Conservation (phyloP, 1,140 invertebrate species). For the Drosophila sturtevanti region DNA sequence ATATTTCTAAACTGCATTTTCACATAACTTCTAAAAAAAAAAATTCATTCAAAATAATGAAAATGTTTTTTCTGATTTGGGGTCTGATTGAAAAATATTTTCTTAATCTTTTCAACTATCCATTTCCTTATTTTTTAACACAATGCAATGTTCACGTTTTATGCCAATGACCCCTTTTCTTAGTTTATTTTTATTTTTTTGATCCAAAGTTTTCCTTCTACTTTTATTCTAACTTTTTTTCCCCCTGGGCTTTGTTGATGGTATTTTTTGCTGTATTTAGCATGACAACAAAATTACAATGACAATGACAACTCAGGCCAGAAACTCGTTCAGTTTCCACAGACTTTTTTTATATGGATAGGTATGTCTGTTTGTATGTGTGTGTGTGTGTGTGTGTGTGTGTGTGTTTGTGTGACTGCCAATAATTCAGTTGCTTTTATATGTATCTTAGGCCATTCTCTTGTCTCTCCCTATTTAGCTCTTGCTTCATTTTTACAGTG, state of each 20-base stretch:
- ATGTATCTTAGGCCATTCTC: conserved; percentile 47
- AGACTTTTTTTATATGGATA: no score
- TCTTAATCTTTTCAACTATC: no score
- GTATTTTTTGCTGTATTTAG: conserved; percentile 76
- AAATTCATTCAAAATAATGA: neutral
- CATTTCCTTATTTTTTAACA: neutral
- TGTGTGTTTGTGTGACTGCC: conserved; percentile 40
- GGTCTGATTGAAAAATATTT: neutral
- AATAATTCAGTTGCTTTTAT: conserved; percentile 67
- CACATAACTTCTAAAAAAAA: neutral
- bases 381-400: neutral
- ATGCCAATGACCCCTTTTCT: conserved; percentile 14
- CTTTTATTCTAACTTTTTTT: conserved; percentile 50
- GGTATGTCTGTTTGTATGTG: no score
- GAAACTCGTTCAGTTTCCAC: conserved; percentile 53
- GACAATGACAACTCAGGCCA: conserved; percentile 46
- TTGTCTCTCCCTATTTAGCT: conserved; percentile 14
- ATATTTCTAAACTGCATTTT: neutral
- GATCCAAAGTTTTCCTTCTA: conserved; percentile 46
- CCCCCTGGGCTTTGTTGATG: conserved; percentile 39
- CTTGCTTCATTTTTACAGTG: conserved; percentile 14
- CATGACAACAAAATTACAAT: conserved; percentile 67
- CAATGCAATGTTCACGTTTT: conserved; percentile 5
- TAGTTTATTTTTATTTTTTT: conserved; percentile 29
- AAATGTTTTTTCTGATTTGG: neutral